Base-by-base conservation (phyloP, 2,113 vertebrate genomes). In the Phyllostomus hastatus region DNA sequence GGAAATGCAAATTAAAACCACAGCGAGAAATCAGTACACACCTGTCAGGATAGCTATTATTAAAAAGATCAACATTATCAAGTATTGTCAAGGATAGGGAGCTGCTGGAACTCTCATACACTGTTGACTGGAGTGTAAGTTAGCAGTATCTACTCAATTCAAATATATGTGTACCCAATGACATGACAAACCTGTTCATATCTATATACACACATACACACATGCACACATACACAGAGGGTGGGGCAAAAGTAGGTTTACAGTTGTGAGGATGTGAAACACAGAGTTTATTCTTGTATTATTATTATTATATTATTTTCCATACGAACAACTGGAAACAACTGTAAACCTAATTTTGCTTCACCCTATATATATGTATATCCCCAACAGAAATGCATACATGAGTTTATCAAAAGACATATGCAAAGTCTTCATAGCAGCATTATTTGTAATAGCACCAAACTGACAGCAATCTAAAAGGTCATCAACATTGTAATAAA, bases 1-100 rank as follows among this genome's bases (percentile, higher is more conserved):
- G 16, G 4, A 94, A 94, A 90, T 95, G 83, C 15, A 94, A 96
- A 96, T 78, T 52, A 59, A 92, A 67, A 90, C 15, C 24, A 20
- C 70, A 88, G 16, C 5, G 7, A 81, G 41, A 19, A 80, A 80
- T 33, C 7, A 84, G 31, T 86, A 50, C 3, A 35, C 8, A 72
- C 10, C 6, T 90, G 33, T 38, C 59, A 73, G 22, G n/a, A 72
- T 46, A 91, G 38, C 17, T 66, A 91, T 73, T 4, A 52, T 75
- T 87, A 57, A 91, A 91, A 95, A 80, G 9, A 41, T 4, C 59
- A 97, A 76, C 2, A 57, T 4, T 20, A 80, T 10, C 31, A 93
- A 64, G n/a, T 35, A 91, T 80, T 78, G 31, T 80, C 83, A 84
- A 61, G 9, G 70, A 50, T 93, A 12, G 33, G 41, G 52, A 87